Conservation (phyloP, 2,113 vertebrate genomes). For the Buteo buteo region DNA sequence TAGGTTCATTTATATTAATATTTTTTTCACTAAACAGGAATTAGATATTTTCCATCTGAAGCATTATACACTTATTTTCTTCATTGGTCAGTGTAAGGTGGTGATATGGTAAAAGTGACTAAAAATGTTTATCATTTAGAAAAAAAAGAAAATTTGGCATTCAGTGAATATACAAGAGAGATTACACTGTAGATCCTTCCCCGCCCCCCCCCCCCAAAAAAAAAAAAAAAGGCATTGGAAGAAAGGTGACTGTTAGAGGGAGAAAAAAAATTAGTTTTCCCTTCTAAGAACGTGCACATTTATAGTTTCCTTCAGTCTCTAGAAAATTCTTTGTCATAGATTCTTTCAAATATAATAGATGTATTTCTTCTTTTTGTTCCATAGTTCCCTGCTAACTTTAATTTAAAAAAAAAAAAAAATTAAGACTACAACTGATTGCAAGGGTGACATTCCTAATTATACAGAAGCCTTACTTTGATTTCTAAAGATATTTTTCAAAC, state of each 20-base stretch:
- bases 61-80: background rate
- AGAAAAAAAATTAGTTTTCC: background rate
- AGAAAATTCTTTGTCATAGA: background rate
- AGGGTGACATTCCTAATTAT: background rate
- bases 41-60: background rate
- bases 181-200: background rate
- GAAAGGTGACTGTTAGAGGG: background rate
- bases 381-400: background rate
- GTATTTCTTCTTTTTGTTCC: background rate
- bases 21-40: background rate
- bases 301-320: background rate
- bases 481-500: background rate
- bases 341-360: background rate
- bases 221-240: background rate
- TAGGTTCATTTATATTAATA: background rate
- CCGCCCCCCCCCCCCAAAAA: too few species aligned
- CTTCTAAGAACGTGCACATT: background rate
- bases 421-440: background rate
- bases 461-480: background rate
- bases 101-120: background rate
- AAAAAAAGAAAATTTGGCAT: background rate
- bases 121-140: background rate
- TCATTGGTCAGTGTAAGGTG: fast-evolving
- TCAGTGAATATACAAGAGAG: background rate
- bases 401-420: background rate